Percentiles rank a stretch among this genome's conserved stretches.
Evolutionary conservation across 2,797 vertebrate species (phyloP).

Genomic region (Pachyuromys duprasi): DNA sequence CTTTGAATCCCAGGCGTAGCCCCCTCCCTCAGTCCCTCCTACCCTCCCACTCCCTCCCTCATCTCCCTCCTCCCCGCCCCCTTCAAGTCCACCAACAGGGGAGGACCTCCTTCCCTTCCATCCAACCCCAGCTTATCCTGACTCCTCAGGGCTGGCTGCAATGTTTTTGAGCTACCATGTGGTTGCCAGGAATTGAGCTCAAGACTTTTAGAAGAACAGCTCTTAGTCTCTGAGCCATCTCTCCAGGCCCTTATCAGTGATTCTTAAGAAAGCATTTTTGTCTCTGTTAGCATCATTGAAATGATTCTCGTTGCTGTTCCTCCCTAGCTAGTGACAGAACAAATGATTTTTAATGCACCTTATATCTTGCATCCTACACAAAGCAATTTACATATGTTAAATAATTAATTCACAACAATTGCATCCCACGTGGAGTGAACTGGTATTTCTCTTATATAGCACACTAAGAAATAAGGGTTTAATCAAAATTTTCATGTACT

Average conservation of each 20-base stretch:
- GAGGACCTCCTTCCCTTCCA: too few species aligned
- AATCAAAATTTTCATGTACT: not conserved
- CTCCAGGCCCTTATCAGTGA: not conserved
- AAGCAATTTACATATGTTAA: not conserved
- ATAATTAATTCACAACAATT: not conserved
- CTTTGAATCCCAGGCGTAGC: too few species aligned
- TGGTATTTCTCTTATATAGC: not conserved
- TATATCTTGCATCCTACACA: not conserved
- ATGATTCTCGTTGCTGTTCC: not conserved
- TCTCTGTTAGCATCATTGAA: not conserved
- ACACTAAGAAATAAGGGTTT: conserved; percentile 40
- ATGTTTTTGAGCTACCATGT: too few species aligned
- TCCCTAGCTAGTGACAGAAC: not conserved
- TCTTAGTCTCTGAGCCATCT: too few species aligned
- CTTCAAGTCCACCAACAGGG: too few species aligned
- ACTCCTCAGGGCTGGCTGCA: too few species aligned
- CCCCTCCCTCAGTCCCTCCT: too few species aligned
- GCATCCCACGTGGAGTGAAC: fast-evolving
- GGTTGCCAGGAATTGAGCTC: too few species aligned
- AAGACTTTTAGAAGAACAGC: too few species aligned
- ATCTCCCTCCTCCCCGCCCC: too few species aligned
- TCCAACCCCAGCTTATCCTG: too few species aligned
- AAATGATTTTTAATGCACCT: not conserved
- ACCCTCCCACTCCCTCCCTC: too few species aligned
- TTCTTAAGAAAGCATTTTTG: not conserved